Conservation (phyloP, 35 echinoderm and acorn worm genomes). For the Holothuria glaberrima region DNA sequence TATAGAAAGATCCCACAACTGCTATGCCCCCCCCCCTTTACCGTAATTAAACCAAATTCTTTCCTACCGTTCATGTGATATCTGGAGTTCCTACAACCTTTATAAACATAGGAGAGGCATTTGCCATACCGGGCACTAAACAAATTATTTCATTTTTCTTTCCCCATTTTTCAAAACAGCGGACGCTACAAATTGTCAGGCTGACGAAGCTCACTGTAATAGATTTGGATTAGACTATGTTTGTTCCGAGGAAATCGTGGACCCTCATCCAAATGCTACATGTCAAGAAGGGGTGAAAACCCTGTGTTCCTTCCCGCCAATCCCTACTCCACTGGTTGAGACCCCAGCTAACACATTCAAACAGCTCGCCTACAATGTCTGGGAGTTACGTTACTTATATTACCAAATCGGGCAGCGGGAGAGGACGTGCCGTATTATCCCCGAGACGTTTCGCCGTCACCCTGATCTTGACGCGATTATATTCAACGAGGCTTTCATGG, state of each 20-base stretch:
- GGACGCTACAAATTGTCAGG: constrained; percentile 62
- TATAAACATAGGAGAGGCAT: no score
- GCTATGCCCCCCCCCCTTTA: no score
- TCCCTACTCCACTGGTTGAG: constrained; percentile 19
- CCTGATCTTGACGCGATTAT: constrained; percentile 61
- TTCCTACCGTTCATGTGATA: no score
- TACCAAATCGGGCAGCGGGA: constrained; percentile 61
- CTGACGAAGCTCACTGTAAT: constrained; percentile 41
- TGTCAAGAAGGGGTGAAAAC: constrained; percentile 61
- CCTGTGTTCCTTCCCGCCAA: constrained; percentile 58
- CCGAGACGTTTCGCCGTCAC: constrained; percentile 24
- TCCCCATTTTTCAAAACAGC: not conserved
- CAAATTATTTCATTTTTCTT: no score
- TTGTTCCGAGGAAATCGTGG: constrained; percentile 60
- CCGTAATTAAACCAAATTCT: no score
- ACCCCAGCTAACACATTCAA: constrained; percentile 41
- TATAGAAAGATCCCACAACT: no score
- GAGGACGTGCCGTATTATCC: constrained; percentile 56
- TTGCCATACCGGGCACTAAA: no score
- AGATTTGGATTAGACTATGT: constrained; percentile 74
- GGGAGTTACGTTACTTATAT: constrained; percentile 75
- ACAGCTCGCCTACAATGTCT: constrained; percentile 67
- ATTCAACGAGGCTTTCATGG: constrained; percentile 70
- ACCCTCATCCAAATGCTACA: constrained; percentile 52
- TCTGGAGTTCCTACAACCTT: no score